Evolutionary conservation across 2,797 vertebrate species (phyloP).

Genomic region (Petrocephalus sullivani): DNA sequence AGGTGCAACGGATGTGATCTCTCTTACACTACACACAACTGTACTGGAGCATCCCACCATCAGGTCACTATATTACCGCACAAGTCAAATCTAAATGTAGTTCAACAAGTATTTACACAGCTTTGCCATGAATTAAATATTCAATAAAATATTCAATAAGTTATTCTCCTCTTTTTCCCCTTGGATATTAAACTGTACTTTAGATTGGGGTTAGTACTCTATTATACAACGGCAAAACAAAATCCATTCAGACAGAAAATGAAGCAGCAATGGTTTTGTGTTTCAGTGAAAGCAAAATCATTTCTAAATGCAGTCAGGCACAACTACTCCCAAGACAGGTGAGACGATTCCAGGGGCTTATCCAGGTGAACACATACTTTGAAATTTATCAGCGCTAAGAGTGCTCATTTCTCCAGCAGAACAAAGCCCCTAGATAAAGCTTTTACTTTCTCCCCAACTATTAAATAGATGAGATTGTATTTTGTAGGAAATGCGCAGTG

Average conservation of each 20-base stretch:
- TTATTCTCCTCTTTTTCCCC: neutral
- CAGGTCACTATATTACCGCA: neutral
- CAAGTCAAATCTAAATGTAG: neutral
- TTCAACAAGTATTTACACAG: neutral
- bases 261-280: neutral
- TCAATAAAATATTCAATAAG: neutral
- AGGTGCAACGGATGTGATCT: neutral
- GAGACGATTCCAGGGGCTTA: neutral
- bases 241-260: neutral
- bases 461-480: constrained; percentile 72
- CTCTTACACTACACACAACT: neutral
- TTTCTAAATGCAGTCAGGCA: neutral
- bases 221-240: neutral
- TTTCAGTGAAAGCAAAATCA: neutral
- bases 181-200: neutral
- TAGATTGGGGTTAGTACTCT: neutral
- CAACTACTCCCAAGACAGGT: neutral
- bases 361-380: neutral
- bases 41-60: neutral
- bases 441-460: constrained; percentile 60
- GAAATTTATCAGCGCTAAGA: neutral
- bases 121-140: neutral
- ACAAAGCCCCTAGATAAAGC: constrained; percentile 52
- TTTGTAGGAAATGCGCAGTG: constrained; percentile 71
- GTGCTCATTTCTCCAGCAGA: neutral